Evolutionary conservation across 2,888 invertebrate genomes (phyloP).

Genomic region (Orthosia gracilis): DNA sequence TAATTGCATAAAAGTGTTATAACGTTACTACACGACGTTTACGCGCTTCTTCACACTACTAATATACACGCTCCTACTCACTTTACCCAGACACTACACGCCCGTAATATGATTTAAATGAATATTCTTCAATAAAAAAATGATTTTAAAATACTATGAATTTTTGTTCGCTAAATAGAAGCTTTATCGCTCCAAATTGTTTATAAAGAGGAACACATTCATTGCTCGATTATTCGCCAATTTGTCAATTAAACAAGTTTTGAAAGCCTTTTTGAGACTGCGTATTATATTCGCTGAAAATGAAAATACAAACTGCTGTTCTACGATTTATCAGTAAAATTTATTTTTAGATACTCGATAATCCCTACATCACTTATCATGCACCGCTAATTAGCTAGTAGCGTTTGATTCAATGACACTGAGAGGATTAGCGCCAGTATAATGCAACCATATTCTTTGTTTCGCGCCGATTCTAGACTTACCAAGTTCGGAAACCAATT

Average conservation of each 20-base stretch:
- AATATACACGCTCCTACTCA: not conserved
- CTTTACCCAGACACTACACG: not conserved
- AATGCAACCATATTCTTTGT: not conserved
- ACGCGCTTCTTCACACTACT: no score
- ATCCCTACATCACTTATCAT: not conserved
- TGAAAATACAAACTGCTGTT: not conserved
- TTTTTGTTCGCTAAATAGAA: no score
- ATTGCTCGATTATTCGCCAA: not conserved
- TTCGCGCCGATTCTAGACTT: no score
- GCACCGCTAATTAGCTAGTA: not conserved
- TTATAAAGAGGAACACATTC: no score
- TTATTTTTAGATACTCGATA: not conserved
- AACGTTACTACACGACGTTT: not conserved
- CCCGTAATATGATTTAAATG: not conserved
- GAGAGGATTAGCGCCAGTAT: not conserved
- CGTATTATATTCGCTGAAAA: not conserved
- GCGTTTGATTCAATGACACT: not conserved
- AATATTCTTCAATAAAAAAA: no score
- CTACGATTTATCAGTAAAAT: not conserved
- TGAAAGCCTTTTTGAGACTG: no score
- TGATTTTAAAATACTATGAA: no score
- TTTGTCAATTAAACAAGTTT: not conserved
- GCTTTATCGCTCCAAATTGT: not conserved
- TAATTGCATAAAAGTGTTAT: not conserved
- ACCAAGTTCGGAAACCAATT: not conserved